Conservation (phyloP, 2,113 vertebrate genomes). For the Theristicus caerulescens region DNA sequence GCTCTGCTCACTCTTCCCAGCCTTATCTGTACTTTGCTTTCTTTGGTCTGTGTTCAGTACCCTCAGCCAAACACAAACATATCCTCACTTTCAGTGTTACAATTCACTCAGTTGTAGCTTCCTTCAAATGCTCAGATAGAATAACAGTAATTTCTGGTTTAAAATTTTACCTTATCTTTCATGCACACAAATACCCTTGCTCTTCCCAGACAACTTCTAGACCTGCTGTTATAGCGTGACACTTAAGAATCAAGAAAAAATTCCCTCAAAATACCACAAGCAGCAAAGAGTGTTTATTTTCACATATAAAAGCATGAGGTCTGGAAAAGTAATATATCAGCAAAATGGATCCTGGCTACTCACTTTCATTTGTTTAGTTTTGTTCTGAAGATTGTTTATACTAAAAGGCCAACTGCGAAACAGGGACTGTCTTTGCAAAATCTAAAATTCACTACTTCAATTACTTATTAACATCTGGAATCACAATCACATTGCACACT, state of each 20-base stretch:
- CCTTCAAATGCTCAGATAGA: neutral
- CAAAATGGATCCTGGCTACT: neutral
- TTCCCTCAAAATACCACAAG: neutral
- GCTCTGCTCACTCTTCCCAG: neutral
- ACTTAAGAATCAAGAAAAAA: neutral
- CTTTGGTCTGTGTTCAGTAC: neutral
- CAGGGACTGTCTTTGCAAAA: neutral
- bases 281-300: neutral
- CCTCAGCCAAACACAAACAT: neutral
- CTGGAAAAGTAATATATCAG: neutral
- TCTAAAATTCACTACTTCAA: neutral
- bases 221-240: neutral
- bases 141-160: neutral
- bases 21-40: neutral
- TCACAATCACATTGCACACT: neutral
- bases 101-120: neutral
- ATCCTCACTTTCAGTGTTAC: neutral
- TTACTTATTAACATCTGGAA: neutral
- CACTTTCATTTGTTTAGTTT: neutral
- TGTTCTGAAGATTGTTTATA: neutral
- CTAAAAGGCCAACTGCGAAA: neutral
- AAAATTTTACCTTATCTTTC: neutral
- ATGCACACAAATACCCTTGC: neutral
- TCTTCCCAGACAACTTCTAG: neutral
- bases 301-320: neutral